phyloP scores from a whole-genome alignment of 2,113 vertebrate species.

The Leptobrachium leishanense region DNA sequence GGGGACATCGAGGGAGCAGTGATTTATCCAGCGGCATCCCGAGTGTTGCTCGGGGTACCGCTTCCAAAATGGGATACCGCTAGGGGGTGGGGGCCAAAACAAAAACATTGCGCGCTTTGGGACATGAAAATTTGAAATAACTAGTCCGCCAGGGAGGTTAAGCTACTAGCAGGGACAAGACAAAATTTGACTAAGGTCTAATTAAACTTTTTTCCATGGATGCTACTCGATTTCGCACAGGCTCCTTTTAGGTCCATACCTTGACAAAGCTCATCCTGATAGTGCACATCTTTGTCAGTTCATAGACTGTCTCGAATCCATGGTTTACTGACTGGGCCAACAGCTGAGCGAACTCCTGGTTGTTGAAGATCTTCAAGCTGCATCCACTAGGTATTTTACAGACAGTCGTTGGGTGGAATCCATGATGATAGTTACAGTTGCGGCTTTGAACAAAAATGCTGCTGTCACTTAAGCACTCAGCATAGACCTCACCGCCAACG shows the following conservation, averaged over 20 bases:
- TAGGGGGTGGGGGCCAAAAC: too few relatives aligned
- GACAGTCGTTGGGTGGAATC: conserved; percentile 95
- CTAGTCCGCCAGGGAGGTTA: too few relatives aligned
- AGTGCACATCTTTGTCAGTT: conserved; percentile 99
- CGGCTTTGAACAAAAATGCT: conserved; percentile 98
- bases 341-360: conserved; percentile 96
- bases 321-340: conserved; percentile 97
- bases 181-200: too few relatives aligned
- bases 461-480: conserved; percentile 95
- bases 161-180: too few relatives aligned
- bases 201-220: too few relatives aligned
- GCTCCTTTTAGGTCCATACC: conserved; percentile 62
- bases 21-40: too few relatives aligned
- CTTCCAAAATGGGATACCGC: too few relatives aligned
- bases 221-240: too few relatives aligned
- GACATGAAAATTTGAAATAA: too few relatives aligned
- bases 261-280: conserved; percentile 99
- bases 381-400: conserved; percentile 98
- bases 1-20: too few relatives aligned
- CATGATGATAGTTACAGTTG: conserved; percentile 98
- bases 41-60: too few relatives aligned
- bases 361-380: conserved; percentile 98
- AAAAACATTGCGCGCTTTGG: too few relatives aligned
- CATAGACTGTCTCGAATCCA: conserved; percentile 96
- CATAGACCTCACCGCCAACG: conserved; percentile 95